Conservation (phyloP, 2,888 invertebrate species). For the Dioctria linearis region DNA sequence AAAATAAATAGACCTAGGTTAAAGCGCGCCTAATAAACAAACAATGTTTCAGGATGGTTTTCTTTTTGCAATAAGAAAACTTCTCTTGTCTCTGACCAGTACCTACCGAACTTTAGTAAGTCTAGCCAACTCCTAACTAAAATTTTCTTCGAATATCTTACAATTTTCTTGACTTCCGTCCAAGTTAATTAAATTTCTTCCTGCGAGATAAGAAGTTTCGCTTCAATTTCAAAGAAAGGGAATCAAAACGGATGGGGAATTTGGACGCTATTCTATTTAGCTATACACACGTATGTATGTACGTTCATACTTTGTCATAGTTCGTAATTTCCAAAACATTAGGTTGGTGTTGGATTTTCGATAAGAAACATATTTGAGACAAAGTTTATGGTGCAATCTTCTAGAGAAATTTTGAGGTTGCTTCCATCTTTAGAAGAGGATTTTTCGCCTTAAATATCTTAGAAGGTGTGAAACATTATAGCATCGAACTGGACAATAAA, state of each 20-base stretch:
- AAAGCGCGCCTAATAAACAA: background rate
- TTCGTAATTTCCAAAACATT: slow-evolving; percentile 18
- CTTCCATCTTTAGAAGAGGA: background rate
- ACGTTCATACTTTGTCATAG: background rate
- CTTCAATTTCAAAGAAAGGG: background rate
- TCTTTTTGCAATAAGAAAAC: background rate
- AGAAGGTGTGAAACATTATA: slow-evolving; percentile 25
- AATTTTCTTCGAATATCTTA: background rate
- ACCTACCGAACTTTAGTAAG: background rate
- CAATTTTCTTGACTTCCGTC: slow-evolving; percentile 38
- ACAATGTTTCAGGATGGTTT: background rate
- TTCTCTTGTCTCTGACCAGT: background rate
- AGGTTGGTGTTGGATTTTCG: slow-evolving; percentile 18
- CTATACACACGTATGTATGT: slow-evolving; percentile 7
- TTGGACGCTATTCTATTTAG: background rate
- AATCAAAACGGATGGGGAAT: slow-evolving; percentile 10
- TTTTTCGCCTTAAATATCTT: too few relatives aligned
- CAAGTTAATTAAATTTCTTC: slow-evolving; percentile 45
- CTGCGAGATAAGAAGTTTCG: slow-evolving; percentile 32
- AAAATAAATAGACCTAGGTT: background rate
- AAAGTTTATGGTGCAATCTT: slow-evolving; percentile 7
- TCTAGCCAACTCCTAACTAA: too few relatives aligned
- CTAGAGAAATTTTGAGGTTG: background rate
- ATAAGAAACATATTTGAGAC: slow-evolving; percentile 17
- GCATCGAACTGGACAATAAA: background rate